A percentile compares a stretch with the other conserved stretches of the same genome.
phyloP scores from a whole-genome alignment of 2,888 invertebrate genomes.

The Caenorhabditis sulstoni region DNA sequence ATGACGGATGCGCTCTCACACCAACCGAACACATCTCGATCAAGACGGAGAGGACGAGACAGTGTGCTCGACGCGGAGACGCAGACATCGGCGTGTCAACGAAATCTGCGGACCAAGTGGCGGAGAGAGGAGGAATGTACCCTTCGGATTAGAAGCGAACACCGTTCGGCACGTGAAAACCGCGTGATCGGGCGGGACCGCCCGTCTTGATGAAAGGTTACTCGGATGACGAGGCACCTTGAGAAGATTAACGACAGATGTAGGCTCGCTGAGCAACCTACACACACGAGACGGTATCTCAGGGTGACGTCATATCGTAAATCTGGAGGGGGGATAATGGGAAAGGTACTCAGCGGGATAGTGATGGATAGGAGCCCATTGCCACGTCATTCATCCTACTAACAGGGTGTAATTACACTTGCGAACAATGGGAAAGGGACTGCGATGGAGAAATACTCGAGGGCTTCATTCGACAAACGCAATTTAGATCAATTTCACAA shows the following conservation, averaged over 20 bases:
- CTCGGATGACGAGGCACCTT: not conserved
- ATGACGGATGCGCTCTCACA: conserved; percentile 24
- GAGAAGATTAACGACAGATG: conserved; percentile 4
- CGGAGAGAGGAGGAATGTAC: conserved; percentile 9
- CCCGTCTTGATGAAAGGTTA: conserved; percentile 7
- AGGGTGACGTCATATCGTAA: conserved; percentile 16
- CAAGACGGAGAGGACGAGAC: conserved; percentile 1
- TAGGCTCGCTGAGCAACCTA: conserved; percentile 14
- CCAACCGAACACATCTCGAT: conserved; percentile 16
- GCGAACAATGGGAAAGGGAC: too few species aligned
- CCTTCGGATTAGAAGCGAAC: not conserved
- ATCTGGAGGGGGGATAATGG: not conserved
- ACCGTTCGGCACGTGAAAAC: conserved; percentile 12
- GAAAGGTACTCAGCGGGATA: conserved; percentile 2
- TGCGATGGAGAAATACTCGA: not conserved
- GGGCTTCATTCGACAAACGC: conserved; percentile 15
- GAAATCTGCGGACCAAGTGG: conserved; percentile 10
- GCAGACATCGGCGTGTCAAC: conserved; percentile 18
- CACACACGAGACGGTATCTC: conserved; percentile 3
- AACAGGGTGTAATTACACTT: too few species aligned
- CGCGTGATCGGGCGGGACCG: not conserved
- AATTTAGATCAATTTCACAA: conserved; percentile 8
- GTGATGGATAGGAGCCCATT: conserved; percentile 4
- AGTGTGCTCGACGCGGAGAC: not conserved
- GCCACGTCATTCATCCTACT: not conserved